phyloP scores from a whole-genome alignment of 2,797 vertebrate species.

The Phoeniculus purpureus region DNA sequence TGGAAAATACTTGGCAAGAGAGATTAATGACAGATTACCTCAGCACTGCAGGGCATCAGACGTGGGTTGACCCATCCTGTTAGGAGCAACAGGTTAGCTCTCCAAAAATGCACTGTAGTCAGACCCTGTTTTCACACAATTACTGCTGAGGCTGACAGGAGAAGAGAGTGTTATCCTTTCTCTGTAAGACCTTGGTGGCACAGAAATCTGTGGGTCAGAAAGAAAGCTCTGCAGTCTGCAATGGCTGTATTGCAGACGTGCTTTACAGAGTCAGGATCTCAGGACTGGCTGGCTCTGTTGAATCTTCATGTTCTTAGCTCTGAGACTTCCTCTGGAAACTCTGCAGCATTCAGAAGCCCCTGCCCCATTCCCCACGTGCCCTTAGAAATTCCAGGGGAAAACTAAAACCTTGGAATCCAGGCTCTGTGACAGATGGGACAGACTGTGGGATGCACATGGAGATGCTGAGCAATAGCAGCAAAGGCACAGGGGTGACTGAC shows the following conservation, averaged over 20 bases:
- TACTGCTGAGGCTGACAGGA: neutral
- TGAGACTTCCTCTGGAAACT: neutral
- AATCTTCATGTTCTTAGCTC: neutral
- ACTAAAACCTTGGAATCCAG: neutral
- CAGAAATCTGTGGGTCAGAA: neutral
- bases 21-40: neutral
- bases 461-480: neutral
- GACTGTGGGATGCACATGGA: neutral
- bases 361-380: neutral
- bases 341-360: neutral
- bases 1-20: neutral
- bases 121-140: neutral
- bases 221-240: neutral
- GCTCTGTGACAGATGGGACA: neutral
- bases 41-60: neutral
- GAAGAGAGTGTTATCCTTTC: neutral
- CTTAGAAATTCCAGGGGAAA: neutral
- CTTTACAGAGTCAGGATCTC: neutral
- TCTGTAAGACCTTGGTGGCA: neutral
- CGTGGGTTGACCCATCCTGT: neutral
- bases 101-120: neutral
- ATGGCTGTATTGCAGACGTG: neutral
- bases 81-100: neutral
- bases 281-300: neutral
- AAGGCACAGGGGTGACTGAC: neutral